Conservation (phyloP, 2,797 vertebrate genomes). For the Oceanodroma leucorhoa region DNA sequence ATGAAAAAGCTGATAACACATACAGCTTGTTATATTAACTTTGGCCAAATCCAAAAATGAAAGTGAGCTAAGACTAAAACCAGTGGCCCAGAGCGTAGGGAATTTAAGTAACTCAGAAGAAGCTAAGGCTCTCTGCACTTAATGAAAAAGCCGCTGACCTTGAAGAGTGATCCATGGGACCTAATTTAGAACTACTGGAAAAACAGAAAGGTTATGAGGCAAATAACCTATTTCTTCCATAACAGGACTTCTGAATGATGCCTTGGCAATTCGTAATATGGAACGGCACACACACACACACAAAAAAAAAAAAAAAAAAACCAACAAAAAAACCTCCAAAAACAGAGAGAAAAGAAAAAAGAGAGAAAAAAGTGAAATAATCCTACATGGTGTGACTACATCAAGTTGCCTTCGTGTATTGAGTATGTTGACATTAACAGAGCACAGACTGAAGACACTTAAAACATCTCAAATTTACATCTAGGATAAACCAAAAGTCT, state of each 20-base stretch:
- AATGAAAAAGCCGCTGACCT: conserved; percentile 62
- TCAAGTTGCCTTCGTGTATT: background rate
- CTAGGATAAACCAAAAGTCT: background rate
- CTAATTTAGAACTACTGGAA: conserved; percentile 24
- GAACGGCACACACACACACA: background rate
- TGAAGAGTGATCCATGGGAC: conserved; percentile 9
- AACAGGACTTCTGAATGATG: background rate
- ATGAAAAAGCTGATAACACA: background rate
- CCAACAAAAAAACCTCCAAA: no score
- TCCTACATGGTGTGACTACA: background rate
- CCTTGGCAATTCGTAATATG: background rate
- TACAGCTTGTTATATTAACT: conserved; percentile 27
- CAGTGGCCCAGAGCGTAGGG: background rate
- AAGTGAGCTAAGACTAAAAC: background rate
- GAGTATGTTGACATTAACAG: background rate
- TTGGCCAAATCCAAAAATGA: conserved; percentile 10
- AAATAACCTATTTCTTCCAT: conserved; percentile 1
- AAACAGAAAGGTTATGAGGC: conserved; percentile 15
- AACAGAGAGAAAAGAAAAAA: accelerated
- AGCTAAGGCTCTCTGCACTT: conserved; percentile 44
- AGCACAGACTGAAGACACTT: background rate
- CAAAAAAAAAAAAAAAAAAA: no score
- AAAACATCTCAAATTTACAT: background rate
- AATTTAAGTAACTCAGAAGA: conserved; percentile 31
- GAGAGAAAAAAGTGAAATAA: background rate